These are phyloP conservation scores for Drosophila cardini DNA, from an alignment of 1,140 invertebrate genomes.

Conservation along the genomic window DNA sequence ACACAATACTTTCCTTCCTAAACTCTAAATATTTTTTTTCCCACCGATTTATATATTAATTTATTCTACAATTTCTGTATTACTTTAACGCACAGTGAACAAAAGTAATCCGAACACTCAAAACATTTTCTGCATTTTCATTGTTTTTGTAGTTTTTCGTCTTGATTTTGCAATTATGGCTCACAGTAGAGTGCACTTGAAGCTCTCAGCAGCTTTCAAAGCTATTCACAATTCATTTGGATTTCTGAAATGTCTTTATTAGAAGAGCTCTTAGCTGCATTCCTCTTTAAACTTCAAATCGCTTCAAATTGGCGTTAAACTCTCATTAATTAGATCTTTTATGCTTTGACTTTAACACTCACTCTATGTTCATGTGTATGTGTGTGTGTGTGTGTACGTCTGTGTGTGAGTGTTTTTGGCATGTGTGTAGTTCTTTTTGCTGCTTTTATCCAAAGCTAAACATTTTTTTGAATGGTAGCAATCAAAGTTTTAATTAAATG, in stretches of 20 bases:
- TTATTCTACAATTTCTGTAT: too few species aligned
- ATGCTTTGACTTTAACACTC: conserved; percentile 8
- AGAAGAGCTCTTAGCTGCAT: neutral
- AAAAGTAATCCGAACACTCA: too few species aligned
- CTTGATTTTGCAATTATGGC: neutral
- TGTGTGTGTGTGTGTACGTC: neutral
- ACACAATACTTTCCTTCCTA: too few species aligned
- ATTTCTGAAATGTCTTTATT: conserved; percentile 2
- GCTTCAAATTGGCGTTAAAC: conserved; percentile 22
- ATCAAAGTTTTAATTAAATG: conserved; percentile 81
- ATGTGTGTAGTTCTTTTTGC: neutral
- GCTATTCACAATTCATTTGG: conserved; percentile 1
- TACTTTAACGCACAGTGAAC: too few species aligned
- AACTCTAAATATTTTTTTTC: too few species aligned
- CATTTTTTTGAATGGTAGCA: conserved; percentile 64
- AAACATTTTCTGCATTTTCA: too few species aligned
- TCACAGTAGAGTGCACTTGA: neutral
- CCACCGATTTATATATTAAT: too few species aligned
- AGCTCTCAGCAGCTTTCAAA: conserved; percentile 10
- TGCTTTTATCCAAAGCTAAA: conserved; percentile 14
- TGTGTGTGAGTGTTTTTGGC: conserved; percentile 1
- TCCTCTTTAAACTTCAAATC: conserved; percentile 3
- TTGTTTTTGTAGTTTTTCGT: neutral
- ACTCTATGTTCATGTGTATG: conserved; percentile 5
- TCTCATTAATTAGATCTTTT: conserved; percentile 32